Evolutionary conservation across 2,888 invertebrate species (phyloP), one percentile per base, ranked within the genome.

Genomic region (Pediacus dermestoides): DNA sequence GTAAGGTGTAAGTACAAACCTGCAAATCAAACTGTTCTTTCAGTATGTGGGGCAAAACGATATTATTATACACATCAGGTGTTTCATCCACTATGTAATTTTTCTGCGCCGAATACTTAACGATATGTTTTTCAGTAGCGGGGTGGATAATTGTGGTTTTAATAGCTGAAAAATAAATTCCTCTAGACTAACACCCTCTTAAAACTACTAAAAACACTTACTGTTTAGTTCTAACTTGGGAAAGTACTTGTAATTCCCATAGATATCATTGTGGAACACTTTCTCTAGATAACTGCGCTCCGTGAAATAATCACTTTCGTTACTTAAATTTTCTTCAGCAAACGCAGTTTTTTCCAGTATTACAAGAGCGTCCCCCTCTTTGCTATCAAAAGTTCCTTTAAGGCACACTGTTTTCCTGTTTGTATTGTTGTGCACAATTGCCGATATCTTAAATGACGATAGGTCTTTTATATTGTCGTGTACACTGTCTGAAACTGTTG

Each of bases 141-240:
- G 99, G 99, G 68, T 87, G 88, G 46, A 97, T 88, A 14, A 97
- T 75, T 4, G 89, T 90, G 0, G 88, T 79, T 64, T 94, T 94
- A 2, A 96, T 74, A 53, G 78, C 92, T 92, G 67, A 6, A 74
- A 75, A 32, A 38, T 4, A 31, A 9, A 27, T 13, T 34, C n/a
- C 15, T 25, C 16, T 45, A 12, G 16, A 32, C 3, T 27, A 18
- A 31, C 34, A 46, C 1, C 33, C 10, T 18, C 13, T 14, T 10
- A 16, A 30, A 16, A 4, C 13, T 3, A 30, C n/a, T 16, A 25
- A 8, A 31, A 33, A 11, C 45, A 66, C 74, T 73, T 67, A 88
- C 89, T 78, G 61, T 85, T 70, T 15, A 68, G 50, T 37, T 66
- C 61, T 11, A 52, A 35, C 38, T 53, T 50, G 3, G 64, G 84